These are phyloP conservation scores for Euglossa dilemma DNA, from an alignment of 1,140 invertebrate species.

Conservation along the genomic window DNA sequence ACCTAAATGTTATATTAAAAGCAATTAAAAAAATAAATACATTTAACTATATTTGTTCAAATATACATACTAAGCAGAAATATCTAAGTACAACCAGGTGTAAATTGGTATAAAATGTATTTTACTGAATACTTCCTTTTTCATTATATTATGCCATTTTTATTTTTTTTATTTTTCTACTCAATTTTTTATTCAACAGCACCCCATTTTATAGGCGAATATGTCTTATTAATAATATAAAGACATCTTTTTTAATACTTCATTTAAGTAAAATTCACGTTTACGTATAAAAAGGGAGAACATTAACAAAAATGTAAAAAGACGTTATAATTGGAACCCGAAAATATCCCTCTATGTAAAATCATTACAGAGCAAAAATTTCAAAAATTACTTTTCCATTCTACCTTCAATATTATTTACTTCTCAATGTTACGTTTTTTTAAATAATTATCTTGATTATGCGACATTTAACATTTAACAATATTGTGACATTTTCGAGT, in stretches of 20 bases:
- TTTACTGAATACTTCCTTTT: constrained; percentile 30
- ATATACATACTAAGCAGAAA: constrained; percentile 45
- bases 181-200: constrained; percentile 26
- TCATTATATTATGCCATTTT: constrained; percentile 43
- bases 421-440: not conserved
- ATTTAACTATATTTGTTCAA: constrained; percentile 41
- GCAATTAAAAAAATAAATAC: constrained; percentile 50
- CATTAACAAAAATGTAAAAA: constrained; percentile 43
- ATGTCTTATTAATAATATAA: constrained; percentile 30
- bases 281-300: constrained; percentile 39
- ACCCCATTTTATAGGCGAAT: constrained; percentile 18
- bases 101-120: constrained; percentile 58
- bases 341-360: constrained; percentile 49
- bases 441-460: not conserved
- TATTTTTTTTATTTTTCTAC: constrained; percentile 18
- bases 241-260: not conserved
- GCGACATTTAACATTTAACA: no score
- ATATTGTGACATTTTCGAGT: constrained; percentile 58
- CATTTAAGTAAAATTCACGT: constrained; percentile 21
- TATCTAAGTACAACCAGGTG: constrained; percentile 53
- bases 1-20: constrained; percentile 17
- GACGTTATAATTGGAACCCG: constrained; percentile 51
- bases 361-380: constrained; percentile 4
- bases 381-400: constrained; percentile 8
- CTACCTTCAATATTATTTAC: not conserved